phyloP scores from a whole-genome alignment of 2,888 invertebrate species.

The Diabrotica balteata region DNA sequence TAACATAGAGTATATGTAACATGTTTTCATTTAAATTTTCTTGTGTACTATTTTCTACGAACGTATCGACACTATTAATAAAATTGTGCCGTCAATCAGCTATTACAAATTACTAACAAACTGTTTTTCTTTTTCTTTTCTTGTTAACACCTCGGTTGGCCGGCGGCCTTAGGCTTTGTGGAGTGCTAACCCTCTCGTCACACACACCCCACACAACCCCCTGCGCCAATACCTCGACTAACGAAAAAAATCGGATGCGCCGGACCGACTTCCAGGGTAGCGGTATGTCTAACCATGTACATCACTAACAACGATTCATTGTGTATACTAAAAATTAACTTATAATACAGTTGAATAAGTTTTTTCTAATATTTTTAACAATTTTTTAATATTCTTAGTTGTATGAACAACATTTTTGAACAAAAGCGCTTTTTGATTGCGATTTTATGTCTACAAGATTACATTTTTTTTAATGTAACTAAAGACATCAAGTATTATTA shows the following conservation, averaged over 20 bases:
- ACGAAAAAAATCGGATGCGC: slow-evolving; percentile 51
- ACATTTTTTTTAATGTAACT: too few relatives aligned
- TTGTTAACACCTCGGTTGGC: slow-evolving; percentile 60
- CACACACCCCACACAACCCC: slow-evolving; percentile 56
- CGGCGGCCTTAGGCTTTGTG: slow-evolving; percentile 68
- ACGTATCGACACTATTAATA: slow-evolving; percentile 6
- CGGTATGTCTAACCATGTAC: slow-evolving; percentile 59
- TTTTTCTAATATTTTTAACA: too few relatives aligned
- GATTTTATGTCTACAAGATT: too few relatives aligned
- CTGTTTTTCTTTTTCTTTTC: slow-evolving; percentile 61
- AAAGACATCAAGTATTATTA: too few relatives aligned
- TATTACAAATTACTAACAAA: slow-evolving; percentile 59
- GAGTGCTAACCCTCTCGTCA: slow-evolving; percentile 72
- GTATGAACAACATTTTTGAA: too few relatives aligned
- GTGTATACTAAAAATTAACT: slow-evolving; percentile 43
- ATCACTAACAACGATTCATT: slow-evolving; percentile 55
- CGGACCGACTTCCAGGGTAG: slow-evolving; percentile 57
- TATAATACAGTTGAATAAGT: slow-evolving; percentile 1
- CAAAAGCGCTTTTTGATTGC: too few relatives aligned
- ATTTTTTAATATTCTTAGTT: too few relatives aligned
- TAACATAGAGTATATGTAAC: too few relatives aligned
- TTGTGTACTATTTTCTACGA: not conserved
- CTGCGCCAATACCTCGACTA: slow-evolving; percentile 50
- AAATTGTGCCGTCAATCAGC: slow-evolving; percentile 47
- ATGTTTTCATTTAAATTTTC: too few relatives aligned